Conservation (phyloP, 2,113 vertebrate genomes). For the Clinocottus analis region DNA sequence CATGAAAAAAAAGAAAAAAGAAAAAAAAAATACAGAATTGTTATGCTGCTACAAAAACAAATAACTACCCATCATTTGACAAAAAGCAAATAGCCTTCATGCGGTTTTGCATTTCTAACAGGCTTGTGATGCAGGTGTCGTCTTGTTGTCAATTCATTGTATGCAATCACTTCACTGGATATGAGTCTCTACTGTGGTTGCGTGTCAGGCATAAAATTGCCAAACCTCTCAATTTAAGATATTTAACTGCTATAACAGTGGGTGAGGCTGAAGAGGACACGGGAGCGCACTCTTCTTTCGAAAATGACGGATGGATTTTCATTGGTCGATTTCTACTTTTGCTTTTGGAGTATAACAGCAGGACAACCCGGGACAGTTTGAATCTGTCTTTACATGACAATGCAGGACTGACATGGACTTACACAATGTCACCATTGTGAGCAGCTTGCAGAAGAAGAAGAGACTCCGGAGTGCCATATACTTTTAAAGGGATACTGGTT, state of each 20-base stretch:
- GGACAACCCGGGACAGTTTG: constrained; percentile 47
- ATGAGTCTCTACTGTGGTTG: constrained; percentile 79
- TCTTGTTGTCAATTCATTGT: constrained; percentile 70
- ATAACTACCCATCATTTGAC: constrained; percentile 74
- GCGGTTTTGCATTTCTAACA: constrained; percentile 76
- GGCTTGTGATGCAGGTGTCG: constrained; percentile 70
- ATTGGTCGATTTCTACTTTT: constrained; percentile 30
- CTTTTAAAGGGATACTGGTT: constrained; percentile 83
- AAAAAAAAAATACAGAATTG: constrained; percentile 69
- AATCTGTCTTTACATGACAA: constrained; percentile 43
- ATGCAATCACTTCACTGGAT: constrained; percentile 85
- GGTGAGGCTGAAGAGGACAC: constrained; percentile 56
- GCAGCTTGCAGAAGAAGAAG: constrained; percentile 57
- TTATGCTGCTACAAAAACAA: constrained; percentile 81
- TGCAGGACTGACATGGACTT: constrained; percentile 50
- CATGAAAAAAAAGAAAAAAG: constrained; percentile 43
- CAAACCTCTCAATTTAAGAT: constrained; percentile 59
- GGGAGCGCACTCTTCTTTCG: constrained; percentile 40
- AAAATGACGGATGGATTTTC: constrained; percentile 46
- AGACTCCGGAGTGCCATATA: constrained; percentile 73
- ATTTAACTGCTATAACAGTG: constrained; percentile 64
- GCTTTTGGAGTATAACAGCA: constrained; percentile 37
- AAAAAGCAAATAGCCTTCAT: constrained; percentile 63
- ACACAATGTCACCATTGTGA: constrained; percentile 20
- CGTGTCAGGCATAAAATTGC: constrained; percentile 65